Conservation (phyloP, 2,797 vertebrate species). For the Cossypha niveicapilla region DNA sequence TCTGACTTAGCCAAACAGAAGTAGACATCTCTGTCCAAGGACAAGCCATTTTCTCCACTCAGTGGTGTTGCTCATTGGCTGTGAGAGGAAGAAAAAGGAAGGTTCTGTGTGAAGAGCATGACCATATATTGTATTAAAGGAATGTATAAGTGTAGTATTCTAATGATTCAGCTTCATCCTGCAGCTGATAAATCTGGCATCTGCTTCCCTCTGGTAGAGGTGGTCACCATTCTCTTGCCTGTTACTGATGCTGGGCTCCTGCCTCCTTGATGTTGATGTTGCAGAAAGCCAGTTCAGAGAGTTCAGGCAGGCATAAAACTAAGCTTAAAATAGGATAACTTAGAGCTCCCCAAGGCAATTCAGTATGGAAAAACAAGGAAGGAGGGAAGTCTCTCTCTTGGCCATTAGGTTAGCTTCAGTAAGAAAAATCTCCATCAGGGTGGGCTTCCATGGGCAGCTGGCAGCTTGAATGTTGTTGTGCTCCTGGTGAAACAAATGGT, state of each 20-base stretch:
- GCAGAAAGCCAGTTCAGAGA: background rate
- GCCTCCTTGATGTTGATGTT: background rate
- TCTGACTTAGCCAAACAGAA: background rate
- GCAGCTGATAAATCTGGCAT: background rate
- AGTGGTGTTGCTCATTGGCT: accelerated
- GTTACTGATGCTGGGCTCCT: background rate
- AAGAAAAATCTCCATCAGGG: background rate
- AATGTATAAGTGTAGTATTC: accelerated
- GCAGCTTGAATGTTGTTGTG: background rate
- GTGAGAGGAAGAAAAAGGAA: background rate
- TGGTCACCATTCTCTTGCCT: background rate
- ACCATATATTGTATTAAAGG: background rate
- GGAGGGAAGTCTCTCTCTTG: background rate
- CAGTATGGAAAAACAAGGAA: background rate
- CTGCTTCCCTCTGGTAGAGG: background rate
- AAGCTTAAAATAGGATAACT: background rate
- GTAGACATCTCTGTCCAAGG: background rate
- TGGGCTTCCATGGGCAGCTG: background rate
- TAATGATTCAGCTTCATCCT: background rate
- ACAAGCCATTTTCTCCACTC: background rate
- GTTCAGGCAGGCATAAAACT: background rate
- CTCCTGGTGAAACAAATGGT: background rate
- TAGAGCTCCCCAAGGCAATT: background rate
- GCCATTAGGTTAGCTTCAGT: background rate
- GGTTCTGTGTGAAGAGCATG: background rate